Conservation (phyloP, 2,888 invertebrate species). For the Lepidochitona cinerea region DNA sequence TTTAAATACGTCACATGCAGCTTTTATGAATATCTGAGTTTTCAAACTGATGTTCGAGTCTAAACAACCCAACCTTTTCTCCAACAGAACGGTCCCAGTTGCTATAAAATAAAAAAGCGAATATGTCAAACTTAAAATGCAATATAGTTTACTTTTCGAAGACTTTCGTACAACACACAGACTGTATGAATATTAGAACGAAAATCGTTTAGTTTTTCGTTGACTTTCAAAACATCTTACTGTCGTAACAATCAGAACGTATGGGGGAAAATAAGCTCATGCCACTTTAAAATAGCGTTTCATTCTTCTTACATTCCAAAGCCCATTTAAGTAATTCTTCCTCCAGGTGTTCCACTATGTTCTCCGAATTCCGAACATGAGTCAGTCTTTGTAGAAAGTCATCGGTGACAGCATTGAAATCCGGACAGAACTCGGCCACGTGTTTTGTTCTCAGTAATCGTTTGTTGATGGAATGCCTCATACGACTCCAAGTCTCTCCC, state of each 20-base stretch:
- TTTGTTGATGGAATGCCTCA: not conserved
- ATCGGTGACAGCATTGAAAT: not conserved
- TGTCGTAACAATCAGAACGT: too few relatives aligned
- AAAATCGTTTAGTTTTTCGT: too few relatives aligned
- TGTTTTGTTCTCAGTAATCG: not conserved
- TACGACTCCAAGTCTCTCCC: not conserved
- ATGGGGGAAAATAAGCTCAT: too few relatives aligned
- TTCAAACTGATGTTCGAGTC: not conserved
- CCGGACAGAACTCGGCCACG: not conserved
- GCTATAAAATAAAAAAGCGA: not conserved
- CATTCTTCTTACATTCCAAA: slow-evolving; percentile 1
- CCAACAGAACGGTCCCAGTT: not conserved
- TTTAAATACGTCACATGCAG: not conserved
- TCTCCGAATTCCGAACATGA: not conserved
- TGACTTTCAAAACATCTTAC: too few relatives aligned
- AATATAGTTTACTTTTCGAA: not conserved
- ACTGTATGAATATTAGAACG: too few relatives aligned
- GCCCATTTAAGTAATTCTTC: not conserved
- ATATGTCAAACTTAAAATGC: not conserved
- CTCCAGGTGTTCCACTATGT: not conserved
- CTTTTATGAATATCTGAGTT: not conserved
- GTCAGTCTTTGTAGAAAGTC: not conserved
- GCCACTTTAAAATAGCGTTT: too few relatives aligned
- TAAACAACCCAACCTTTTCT: not conserved
- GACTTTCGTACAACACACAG: too few relatives aligned